Base-by-base conservation (phyloP, 2,797 vertebrate genomes). In the Falco berigora region DNA sequence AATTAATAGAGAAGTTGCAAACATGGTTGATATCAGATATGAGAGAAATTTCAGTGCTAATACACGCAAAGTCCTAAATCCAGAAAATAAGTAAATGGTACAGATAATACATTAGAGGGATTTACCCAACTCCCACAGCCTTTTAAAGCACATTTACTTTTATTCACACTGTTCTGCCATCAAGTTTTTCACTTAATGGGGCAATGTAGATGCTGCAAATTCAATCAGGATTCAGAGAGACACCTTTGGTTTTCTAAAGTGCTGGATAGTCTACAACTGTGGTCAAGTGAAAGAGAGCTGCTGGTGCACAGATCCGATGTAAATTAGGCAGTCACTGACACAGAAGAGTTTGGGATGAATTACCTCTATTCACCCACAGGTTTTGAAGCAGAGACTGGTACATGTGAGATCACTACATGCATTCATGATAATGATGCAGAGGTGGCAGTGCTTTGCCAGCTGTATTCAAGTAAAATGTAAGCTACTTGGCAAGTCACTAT, bases 261-360 rank as follows among this genome's bases (percentile, higher is more conserved):
- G 75, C 61, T 93, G 85, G 76, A 5, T 67, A 56, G 47, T 44
- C 72, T 27, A 10, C 64, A 53, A 22, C 36, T 44, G 75, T 62
- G 63, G 14, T 76, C 32, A n/a, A 86, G 82, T 34, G 96, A 66
- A 80, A 49, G 85, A 46, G 28, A 86, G 84, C 73, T 96, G 81
- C 77, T 69, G 89, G 88, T 91, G 89, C 68, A 32, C 64, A 83
- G 76, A 53, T 36, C 84, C 0, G 3, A 90, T 95, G 77, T 74
- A 92, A 95, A 95, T 91, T 32, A 86, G 88, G 72, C 44, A 55
- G 53, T 82, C 82, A 42, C 62, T 86, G 50, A 49, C 69, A 62
- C 52, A 14, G 50, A 88, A 73, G 93, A 86, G 90, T 62, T 83
- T 66, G 85, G 90, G 92, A 95, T 96, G 88, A 95, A 97, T 97